Evolutionary conservation across 2,888 invertebrate genomes (phyloP).

Genomic region (Deilephila elpenor): DNA sequence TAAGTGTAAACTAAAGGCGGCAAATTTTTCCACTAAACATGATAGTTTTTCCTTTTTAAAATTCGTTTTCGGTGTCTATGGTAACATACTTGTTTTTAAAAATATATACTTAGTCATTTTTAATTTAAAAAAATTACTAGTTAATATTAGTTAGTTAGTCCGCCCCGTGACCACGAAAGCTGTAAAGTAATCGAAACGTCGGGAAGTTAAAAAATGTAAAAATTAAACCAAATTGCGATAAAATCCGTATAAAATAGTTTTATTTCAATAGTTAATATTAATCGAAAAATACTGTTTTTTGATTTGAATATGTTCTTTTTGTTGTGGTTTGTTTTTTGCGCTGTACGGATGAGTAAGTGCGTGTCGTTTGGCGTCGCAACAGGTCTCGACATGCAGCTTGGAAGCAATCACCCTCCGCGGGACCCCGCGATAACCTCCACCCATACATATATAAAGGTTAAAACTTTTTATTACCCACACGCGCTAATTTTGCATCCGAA

Average conservation of each 20-base stretch:
- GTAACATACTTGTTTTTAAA: no score
- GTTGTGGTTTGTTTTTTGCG: conserved; percentile 39
- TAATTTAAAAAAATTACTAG: no score
- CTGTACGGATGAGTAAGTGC: conserved; percentile 50
- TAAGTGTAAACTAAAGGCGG: conserved; percentile 26
- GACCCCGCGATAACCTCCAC: conserved; percentile 68
- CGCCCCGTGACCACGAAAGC: no score
- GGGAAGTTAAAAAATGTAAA: no score
- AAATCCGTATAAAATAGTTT: no score
- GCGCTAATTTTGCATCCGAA: conserved; percentile 14
- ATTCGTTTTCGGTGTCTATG: not conserved
- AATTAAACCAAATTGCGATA: no score
- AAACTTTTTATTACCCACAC: conserved; percentile 31
- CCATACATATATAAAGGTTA: conserved; percentile 45
- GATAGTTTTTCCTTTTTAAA: not conserved
- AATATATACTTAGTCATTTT: no score
- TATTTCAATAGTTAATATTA: no score
- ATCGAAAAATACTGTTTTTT: no score
- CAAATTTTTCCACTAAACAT: not conserved
- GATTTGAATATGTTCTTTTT: not conserved
- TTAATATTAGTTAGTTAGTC: no score
- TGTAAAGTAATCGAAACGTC: no score
- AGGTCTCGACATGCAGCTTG: conserved; percentile 72
- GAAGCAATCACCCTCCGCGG: conserved; percentile 62
- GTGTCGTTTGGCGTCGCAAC: conserved; percentile 60